These are phyloP conservation scores for Piezodorus guildinii DNA, from an alignment of 1,140 invertebrate species.

Conservation along the genomic window DNA sequence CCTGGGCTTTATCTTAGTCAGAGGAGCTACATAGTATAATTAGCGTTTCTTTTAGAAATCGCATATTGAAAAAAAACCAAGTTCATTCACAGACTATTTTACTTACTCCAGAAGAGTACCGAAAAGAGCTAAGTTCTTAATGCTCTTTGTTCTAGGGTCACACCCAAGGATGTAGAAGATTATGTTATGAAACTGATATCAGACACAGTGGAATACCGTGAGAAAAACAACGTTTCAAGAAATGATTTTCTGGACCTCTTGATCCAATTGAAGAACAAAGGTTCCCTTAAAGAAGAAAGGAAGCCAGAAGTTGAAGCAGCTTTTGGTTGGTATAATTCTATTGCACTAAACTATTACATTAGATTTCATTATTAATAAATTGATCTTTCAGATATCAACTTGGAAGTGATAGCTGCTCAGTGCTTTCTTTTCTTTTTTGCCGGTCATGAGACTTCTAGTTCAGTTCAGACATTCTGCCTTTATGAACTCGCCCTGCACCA, in stretches of 20 bases:
- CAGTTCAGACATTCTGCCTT: conserved; percentile 40
- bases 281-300: neutral
- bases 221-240: conserved; percentile 34
- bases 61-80: too few relatives aligned
- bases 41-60: too few relatives aligned
- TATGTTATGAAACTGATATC: too few relatives aligned
- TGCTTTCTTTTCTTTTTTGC: conserved; percentile 40
- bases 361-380: neutral
- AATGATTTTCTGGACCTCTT: conserved; percentile 36
- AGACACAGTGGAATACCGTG: conserved; percentile 35
- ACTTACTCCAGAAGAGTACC: too few relatives aligned
- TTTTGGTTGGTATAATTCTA: neutral
- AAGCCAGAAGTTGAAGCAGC: neutral
- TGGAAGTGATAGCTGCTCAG: conserved; percentile 32
- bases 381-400: conserved; percentile 3
- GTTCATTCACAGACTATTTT: too few relatives aligned
- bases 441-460: conserved; percentile 51
- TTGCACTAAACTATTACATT: too few relatives aligned
- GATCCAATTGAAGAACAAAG: conserved; percentile 27
- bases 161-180: too few relatives aligned
- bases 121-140: too few relatives aligned
- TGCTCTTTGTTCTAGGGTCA: too few relatives aligned
- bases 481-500: conserved; percentile 47
- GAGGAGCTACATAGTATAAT: too few relatives aligned
- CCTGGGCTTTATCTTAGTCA: too few relatives aligned